Evolutionary conservation across 2,113 vertebrate genomes (phyloP), one percentile per base, ranked within the genome.

Genomic region (Amphiprion ocellaris): DNA sequence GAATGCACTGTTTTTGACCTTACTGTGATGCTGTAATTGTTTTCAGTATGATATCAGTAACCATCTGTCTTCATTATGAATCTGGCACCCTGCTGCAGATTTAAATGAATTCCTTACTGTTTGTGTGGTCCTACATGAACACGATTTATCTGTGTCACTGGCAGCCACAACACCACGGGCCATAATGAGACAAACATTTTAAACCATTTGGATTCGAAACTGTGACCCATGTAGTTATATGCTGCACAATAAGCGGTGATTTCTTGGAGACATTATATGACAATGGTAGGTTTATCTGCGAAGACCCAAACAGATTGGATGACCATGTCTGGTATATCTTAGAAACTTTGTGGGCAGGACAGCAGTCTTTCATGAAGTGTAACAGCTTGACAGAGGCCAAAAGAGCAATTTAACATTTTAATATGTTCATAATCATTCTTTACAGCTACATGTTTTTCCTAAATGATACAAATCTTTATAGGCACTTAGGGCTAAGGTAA

Each of bases 261-360:
- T 92, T 87, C 23, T 84, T 83, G 80, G 80, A 71, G 81, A 89
- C 82, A 47, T 75, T 8, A 53, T 55, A 76, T 46, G 69, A 74
- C 89, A 83, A 87, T 87, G 82, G 62, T 44, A 23, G 74, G 81
- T 90, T 89, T 85, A 87, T 73, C 87, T 80, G 49, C 46, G 26
- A 10, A 46, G 63, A 75, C 65, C 41, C 44, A 83, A 90, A 92
- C 86, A 89, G 81, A 83, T 41, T 24, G 26, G 64, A 85, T 74
- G 74, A 90, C 79, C 59, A 11, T 52, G 56, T 75, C 80, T 88
- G 72, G 82, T 77, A 68, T 71, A 44, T 72, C 46, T 79, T 67
- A 65, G 30, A 67, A 30, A 75, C 15, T 14, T 30, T 69, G 72
- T 63, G 60, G 71, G 33, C 7, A 53, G 77, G 61, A 28, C 77